Conservation (phyloP, 2,888 invertebrate genomes). For the Tipula lateralis region DNA sequence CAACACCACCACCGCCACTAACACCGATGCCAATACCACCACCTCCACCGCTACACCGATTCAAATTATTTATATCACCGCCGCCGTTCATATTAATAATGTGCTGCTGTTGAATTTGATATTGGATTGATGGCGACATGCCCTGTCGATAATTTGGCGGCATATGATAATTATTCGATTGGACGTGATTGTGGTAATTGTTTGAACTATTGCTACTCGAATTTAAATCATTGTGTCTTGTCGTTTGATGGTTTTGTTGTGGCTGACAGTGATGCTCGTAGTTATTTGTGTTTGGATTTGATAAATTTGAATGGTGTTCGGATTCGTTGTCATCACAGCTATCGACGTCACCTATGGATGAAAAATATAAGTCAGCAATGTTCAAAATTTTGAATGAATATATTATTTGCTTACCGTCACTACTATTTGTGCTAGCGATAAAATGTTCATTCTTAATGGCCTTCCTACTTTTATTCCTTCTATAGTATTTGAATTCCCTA, state of each 20-base stretch:
- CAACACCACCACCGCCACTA: neutral
- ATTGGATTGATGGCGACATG: neutral
- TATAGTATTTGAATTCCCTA: slow-evolving; percentile 77
- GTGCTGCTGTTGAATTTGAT: slow-evolving; percentile 19
- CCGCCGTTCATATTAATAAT: slow-evolving; percentile 3
- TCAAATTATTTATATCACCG: neutral
- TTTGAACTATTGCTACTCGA: slow-evolving; percentile 32
- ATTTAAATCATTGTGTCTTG: slow-evolving; percentile 7
- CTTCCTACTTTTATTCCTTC: slow-evolving; percentile 54
- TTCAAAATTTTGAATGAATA: neutral
- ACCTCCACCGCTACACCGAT: neutral
- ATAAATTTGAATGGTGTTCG: slow-evolving; percentile 51
- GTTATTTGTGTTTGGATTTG: slow-evolving; percentile 36
- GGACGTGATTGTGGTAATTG: slow-evolving; percentile 36
- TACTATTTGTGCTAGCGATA: slow-evolving; percentile 77
- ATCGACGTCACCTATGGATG: slow-evolving; percentile 67
- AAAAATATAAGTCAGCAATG: slow-evolving; percentile 31
- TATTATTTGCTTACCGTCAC: slow-evolving; percentile 61
- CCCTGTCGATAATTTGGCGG: neutral
- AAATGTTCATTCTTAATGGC: slow-evolving; percentile 62
- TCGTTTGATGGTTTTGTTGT: slow-evolving; percentile 32
- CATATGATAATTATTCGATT: neutral
- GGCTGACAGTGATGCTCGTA: slow-evolving; percentile 33
- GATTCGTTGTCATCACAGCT: slow-evolving; percentile 69
- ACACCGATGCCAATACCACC: neutral